These are phyloP conservation scores for Sinosuthora webbiana DNA, from an alignment of 2,113 vertebrate genomes.

Conservation along the genomic window DNA sequence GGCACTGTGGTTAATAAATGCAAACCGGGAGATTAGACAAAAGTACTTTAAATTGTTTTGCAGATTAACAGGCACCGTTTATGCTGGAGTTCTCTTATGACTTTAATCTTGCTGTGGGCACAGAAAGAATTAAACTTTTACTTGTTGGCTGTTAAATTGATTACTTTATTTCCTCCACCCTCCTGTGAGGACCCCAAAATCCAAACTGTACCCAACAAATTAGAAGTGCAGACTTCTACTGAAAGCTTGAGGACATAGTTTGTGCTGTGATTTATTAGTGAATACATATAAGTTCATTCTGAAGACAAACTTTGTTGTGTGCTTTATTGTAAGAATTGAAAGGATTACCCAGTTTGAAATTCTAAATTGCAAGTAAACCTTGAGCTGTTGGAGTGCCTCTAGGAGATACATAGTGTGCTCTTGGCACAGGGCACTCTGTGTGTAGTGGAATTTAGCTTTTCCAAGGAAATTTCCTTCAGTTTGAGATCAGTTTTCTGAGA, in stretches of 20 bases:
- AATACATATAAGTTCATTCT: background rate
- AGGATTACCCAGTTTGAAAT: background rate
- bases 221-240: background rate
- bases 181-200: background rate
- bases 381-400: background rate
- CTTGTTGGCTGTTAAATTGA: background rate
- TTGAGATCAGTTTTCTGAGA: background rate
- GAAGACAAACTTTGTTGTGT: background rate
- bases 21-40: background rate
- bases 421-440: background rate
- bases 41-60: slow-evolving; percentile 44
- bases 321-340: background rate
- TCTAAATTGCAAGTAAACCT: background rate
- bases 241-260: background rate
- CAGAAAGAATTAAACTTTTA: slow-evolving; percentile 43
- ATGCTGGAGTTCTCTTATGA: background rate
- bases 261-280: background rate
- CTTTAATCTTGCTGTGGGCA: slow-evolving; percentile 30
- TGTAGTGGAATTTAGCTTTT: background rate
- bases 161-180: background rate
- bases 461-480: background rate
- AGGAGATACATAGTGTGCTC: background rate
- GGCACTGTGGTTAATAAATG: slow-evolving; percentile 37
- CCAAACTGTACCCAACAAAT: background rate
- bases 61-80: slow-evolving; percentile 4